Base-by-base conservation (phyloP, 2,888 invertebrate species). In the Eupithecia dodoneata region DNA sequence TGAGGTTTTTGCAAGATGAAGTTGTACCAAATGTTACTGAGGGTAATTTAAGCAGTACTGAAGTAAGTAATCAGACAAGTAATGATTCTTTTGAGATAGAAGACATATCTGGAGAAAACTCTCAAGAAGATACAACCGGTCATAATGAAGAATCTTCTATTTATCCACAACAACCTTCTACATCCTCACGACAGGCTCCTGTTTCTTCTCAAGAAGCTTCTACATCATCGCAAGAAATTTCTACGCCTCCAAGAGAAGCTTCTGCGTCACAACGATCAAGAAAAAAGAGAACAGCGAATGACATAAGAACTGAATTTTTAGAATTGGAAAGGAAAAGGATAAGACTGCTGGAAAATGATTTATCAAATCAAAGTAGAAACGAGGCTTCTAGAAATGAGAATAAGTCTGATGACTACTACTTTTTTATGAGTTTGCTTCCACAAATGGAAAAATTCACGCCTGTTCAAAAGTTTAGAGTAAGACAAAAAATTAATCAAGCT, bases 371-470 rank as follows among this genome's bases (percentile, higher is more conserved):
- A 76, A 78, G 59, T 76, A 78, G 70, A 79, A 76, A 80, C 76
- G 76, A 76, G 73, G 72, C 72, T 75, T 73, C 71, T 71, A 76
- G 70, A 70, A 10, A 76, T 76, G 80, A 80, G 69, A 79, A 75
- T 76, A 80, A 81, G 49, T 78, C 80, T 70, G 81, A 81, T 12
- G 81, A 81, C 59, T 80, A 81, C 55, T 59, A 59, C 55, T 59
- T 59, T 59, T 73, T 83, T 59, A 81, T 80, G 79, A 81, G 81
- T 74, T 80, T 81, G 59, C 74, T 83, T 63, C 81, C 80, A 80
- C 78, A 83, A 80, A 81, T 82, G 79, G 80, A 83, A 78, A 75
- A 73, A 78, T 81, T 83, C 69, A 80, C 78, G 18, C 76, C 79
- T 10, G 52, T 81, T 30, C 81, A 81, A 80, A 83, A 79, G 73